Evolutionary conservation across 1,140 invertebrate species (phyloP).

Genomic region (Eupristina koningsbergeri): DNA sequence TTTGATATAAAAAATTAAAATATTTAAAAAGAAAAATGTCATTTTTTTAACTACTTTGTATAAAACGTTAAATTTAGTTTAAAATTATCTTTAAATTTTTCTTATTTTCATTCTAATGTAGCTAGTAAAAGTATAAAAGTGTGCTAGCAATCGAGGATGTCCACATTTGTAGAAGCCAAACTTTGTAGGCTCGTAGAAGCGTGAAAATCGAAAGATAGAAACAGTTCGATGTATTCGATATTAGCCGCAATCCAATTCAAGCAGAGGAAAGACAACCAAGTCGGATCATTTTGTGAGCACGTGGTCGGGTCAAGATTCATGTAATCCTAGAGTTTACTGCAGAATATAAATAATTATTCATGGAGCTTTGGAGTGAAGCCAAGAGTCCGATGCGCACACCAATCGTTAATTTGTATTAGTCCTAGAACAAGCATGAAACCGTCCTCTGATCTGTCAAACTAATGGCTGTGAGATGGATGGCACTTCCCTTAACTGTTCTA

Average conservation of each 20-base stretch:
- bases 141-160: background rate
- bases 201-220: constrained; percentile 39
- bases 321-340: background rate
- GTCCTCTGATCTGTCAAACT: background rate
- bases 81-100: too few relatives aligned
- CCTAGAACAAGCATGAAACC: background rate
- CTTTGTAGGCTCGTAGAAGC: constrained; percentile 5
- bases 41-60: too few relatives aligned
- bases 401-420: constrained; percentile 47
- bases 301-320: background rate
- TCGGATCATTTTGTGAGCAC: constrained; percentile 18
- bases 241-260: constrained; percentile 44
- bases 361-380: background rate
- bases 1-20: too few relatives aligned
- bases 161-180: background rate
- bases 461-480: background rate
- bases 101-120: background rate
- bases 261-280: background rate
- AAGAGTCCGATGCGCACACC: constrained; percentile 8
- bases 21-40: too few relatives aligned
- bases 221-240: constrained; percentile 29
- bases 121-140: background rate
- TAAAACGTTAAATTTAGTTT: too few relatives aligned
- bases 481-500: too few relatives aligned
- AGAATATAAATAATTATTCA: constrained; percentile 49